Evolutionary conservation across 2,888 invertebrate species (phyloP).

Genomic region (Cistogaster globosa): DNA sequence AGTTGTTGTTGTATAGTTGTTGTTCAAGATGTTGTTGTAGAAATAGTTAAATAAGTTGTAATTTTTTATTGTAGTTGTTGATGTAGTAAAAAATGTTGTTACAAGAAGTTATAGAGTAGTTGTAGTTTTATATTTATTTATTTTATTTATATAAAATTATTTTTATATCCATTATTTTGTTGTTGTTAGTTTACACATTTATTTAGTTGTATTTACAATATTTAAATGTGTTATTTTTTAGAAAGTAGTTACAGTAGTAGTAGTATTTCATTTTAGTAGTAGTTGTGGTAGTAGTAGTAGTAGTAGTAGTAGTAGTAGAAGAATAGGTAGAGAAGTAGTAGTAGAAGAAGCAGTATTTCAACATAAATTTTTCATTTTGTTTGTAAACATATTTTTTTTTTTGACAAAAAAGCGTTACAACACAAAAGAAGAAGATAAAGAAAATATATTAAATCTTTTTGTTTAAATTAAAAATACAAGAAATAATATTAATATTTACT

Average conservation of each 20-base stretch:
- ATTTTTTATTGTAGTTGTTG: conserved; percentile 75
- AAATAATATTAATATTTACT: conserved; percentile 33
- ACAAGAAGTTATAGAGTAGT: conserved; percentile 79
- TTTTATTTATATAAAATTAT: conserved; percentile 13
- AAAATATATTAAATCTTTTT: conserved; percentile 72
- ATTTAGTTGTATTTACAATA: conserved; percentile 46
- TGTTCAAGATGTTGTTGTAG: conserved; percentile 73
- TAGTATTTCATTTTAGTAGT: conserved; percentile 35
- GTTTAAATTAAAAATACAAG: conserved; percentile 46
- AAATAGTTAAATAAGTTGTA: conserved; percentile 72
- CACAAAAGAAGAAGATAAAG: conserved; percentile 70
- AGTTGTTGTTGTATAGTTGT: conserved; percentile 68
- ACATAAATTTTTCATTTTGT: conserved; percentile 73
- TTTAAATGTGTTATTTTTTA: conserved; percentile 65
- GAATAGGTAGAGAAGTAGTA: conserved; percentile 75
- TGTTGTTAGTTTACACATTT: conserved; percentile 65
- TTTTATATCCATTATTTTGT: conserved; percentile 74
- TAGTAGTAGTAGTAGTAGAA: conserved; percentile 75
- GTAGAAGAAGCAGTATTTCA: conserved; percentile 77
- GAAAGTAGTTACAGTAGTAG: conserved; percentile 72
- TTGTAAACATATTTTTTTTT: conserved; percentile 19
- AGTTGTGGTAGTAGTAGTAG: conserved; percentile 75
- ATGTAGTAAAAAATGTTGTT: conserved; percentile 75
- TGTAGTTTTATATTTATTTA: conserved; percentile 74
- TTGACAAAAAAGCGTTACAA: conserved; percentile 74